phyloP scores from a whole-genome alignment of 2,797 vertebrate genomes.

The Urocyon cinereoargenteus region DNA sequence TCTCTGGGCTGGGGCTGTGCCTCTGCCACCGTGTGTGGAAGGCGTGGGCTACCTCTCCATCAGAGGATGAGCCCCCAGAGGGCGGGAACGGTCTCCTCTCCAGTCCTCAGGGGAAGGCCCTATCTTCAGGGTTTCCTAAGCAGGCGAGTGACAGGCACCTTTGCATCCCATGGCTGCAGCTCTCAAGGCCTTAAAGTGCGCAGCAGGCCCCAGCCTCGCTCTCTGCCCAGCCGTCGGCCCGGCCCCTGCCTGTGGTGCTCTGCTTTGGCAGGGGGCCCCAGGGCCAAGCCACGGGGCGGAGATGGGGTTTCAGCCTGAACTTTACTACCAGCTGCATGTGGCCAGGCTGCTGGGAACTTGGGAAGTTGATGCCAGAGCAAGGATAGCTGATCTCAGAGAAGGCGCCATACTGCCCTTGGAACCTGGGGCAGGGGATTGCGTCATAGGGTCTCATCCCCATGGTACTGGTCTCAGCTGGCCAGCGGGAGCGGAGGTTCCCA shows the following conservation, averaged over 20 bases:
- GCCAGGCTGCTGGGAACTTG: constrained; percentile 67
- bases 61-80: too few relatives aligned
- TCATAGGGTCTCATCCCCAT: background rate
- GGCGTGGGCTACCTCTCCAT: too few relatives aligned
- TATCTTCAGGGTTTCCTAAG: background rate
- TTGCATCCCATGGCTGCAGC: background rate
- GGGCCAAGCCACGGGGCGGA: background rate
- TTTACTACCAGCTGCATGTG: constrained; percentile 49
- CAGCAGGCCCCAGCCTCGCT: background rate
- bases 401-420: background rate
- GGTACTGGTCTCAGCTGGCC: background rate
- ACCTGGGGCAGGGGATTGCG: background rate
- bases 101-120: background rate
- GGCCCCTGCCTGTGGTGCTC: background rate
- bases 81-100: background rate
- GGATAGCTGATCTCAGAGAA: constrained; percentile 59
- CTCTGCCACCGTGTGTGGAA: background rate
- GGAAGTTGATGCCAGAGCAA: constrained; percentile 40
- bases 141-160: background rate
- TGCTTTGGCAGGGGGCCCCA: background rate
- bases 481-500: too few relatives aligned
- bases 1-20: background rate
- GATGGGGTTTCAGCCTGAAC: constrained; percentile 77
- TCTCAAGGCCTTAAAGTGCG: background rate
- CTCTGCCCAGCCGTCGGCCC: background rate